Evolutionary conservation across 2,888 invertebrate species (phyloP).

Genomic region (Noctua janthina): DNA sequence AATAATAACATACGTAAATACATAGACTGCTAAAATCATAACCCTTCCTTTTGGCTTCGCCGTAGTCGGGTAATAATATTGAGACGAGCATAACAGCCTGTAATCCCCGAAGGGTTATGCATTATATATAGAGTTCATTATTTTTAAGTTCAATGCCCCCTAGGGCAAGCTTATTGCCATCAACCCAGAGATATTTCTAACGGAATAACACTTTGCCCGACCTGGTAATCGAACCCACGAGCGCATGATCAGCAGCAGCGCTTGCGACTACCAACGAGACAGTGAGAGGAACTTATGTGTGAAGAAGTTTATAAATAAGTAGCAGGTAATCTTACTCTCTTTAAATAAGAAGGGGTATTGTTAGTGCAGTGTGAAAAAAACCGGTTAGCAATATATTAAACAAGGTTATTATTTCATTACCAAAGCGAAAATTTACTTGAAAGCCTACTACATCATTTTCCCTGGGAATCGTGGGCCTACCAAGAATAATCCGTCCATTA

Average conservation of each 20-base stretch:
- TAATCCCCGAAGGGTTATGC: background rate
- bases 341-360: background rate
- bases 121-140: background rate
- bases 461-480: no score
- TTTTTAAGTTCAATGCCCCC: background rate
- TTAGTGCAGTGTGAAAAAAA: background rate
- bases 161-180: background rate
- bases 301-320: background rate
- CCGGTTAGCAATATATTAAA: background rate
- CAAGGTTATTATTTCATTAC: background rate
- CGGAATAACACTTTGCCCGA: background rate
- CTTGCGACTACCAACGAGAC: background rate
- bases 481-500: background rate
- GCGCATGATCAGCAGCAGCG: background rate
- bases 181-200: background rate
- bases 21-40: no score
- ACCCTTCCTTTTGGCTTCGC: no score
- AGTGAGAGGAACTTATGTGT: background rate
- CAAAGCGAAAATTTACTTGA: background rate
- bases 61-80: background rate
- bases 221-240: background rate
- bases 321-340: background rate
- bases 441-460: background rate
- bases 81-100: background rate
- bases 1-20: no score